Evolutionary conservation across 1,140 invertebrate species (phyloP).

Genomic region (Eulimnadia texana): DNA sequence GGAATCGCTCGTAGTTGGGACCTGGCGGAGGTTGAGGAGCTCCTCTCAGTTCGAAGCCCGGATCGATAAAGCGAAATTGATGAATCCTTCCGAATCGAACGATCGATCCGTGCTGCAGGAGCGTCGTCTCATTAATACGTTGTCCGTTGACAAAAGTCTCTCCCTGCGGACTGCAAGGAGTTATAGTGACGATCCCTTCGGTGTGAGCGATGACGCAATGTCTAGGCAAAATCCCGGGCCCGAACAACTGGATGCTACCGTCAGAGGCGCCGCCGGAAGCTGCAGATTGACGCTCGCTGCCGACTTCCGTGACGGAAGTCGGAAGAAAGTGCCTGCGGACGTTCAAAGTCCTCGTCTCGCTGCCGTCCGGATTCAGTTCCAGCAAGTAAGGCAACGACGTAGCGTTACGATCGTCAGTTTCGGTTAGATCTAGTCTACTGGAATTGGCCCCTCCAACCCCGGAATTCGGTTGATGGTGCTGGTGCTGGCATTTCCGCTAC

Average conservation of each 20-base stretch:
- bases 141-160: constrained; percentile 88
- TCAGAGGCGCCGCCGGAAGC: constrained; percentile 27
- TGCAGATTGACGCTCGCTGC: constrained; percentile 40
- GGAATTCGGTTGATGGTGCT: constrained; percentile 14
- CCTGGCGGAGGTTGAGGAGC: background rate
- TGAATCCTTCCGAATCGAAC: constrained; percentile 78
- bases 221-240: constrained; percentile 70
- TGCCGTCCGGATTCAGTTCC: constrained; percentile 48
- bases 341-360: constrained; percentile 39
- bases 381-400: constrained; percentile 39
- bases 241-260: constrained; percentile 33
- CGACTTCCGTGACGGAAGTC: constrained; percentile 55
- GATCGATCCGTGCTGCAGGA: constrained; percentile 64
- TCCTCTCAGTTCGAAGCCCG: constrained; percentile 62
- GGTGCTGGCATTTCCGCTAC: constrained; percentile 34
- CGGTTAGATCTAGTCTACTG: constrained; percentile 8
- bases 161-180: constrained; percentile 79
- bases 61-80: constrained; percentile 85
- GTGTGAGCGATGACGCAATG: constrained; percentile 87
- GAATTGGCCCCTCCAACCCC: constrained; percentile 36
- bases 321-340: constrained; percentile 41
- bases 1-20: constrained; percentile 5
- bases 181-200: constrained; percentile 80
- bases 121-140: constrained; percentile 79
- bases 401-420: constrained; percentile 34